Conservation (phyloP, 2,797 vertebrate genomes). For the Melanotaenia trifasciata region DNA sequence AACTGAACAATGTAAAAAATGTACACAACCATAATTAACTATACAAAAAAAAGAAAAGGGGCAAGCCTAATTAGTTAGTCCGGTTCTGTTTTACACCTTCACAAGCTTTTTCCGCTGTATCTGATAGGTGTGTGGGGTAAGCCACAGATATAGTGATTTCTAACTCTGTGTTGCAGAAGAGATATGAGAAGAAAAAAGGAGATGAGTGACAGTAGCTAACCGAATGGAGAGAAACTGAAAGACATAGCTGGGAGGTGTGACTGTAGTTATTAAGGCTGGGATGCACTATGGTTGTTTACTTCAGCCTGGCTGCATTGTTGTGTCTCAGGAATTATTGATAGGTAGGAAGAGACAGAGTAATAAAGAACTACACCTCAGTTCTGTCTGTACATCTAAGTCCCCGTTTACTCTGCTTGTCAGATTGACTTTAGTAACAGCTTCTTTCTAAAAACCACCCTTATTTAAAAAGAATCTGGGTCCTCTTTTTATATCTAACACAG, state of each 20-base stretch:
- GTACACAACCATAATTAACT: too few species aligned
- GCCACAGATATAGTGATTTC: slow-evolving; percentile 24
- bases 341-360: slow-evolving; percentile 62
- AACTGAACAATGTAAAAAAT: too few species aligned
- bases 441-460: slow-evolving; percentile 33
- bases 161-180: slow-evolving; percentile 27
- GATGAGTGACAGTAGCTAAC: slow-evolving; percentile 39
- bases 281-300: slow-evolving; percentile 67
- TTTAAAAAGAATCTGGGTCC: slow-evolving; percentile 43
- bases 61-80: too few species aligned
- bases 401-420: slow-evolving; percentile 35
- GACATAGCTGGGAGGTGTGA: slow-evolving; percentile 66
- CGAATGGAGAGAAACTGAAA: slow-evolving; percentile 47
- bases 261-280: slow-evolving; percentile 74
- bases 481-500: slow-evolving; percentile 13
- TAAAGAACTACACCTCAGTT: slow-evolving; percentile 60
- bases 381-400: slow-evolving; percentile 44
- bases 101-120: neutral
- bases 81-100: too few species aligned
- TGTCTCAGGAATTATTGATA: slow-evolving; percentile 75
- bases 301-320: slow-evolving; percentile 62
- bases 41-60: too few species aligned
- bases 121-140: neutral
- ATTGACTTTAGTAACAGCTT: slow-evolving; percentile 38
- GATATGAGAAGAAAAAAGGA: slow-evolving; percentile 27